Percentiles rank a stretch among this genome's conserved stretches.
These are phyloP conservation scores for Chymomyza amoena DNA, from an alignment of 2,888 invertebrate genomes.

Conservation along the genomic window DNA sequence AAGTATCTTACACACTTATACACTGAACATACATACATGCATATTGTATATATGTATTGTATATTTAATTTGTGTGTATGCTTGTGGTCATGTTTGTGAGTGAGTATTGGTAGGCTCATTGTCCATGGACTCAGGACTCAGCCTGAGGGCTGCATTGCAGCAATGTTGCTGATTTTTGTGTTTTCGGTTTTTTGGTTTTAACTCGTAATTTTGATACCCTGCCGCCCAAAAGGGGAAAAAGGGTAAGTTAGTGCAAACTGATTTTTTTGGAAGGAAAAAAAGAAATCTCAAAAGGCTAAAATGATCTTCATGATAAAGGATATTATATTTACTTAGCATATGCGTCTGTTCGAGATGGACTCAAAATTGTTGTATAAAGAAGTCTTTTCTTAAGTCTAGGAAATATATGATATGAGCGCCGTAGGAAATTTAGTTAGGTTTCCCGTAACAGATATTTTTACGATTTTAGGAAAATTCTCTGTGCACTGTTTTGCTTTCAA, in stretches of 20 bases:
- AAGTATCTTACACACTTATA: background rate
- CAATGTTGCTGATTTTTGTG: constrained; percentile 47
- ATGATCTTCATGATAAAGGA: too few species aligned
- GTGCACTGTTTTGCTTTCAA: too few species aligned
- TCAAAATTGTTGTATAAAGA: too few species aligned
- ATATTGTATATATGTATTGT: background rate
- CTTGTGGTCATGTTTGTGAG: constrained; percentile 10
- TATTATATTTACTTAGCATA: too few species aligned
- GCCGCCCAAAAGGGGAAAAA: background rate
- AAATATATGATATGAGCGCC: too few species aligned
- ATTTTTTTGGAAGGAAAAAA: too few species aligned
- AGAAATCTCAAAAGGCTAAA: too few species aligned
- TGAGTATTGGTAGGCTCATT: constrained; percentile 31
- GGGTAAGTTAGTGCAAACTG: background rate
- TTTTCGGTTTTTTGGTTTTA: background rate
- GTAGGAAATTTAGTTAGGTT: too few species aligned
- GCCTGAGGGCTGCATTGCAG: constrained; percentile 62
- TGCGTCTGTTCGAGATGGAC: too few species aligned
- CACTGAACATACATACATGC: background rate
- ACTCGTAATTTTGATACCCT: background rate
- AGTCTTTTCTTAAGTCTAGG: too few species aligned
- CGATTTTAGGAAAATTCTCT: too few species aligned
- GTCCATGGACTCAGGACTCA: constrained; percentile 15
- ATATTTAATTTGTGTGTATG: background rate
- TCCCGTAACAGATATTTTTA: too few species aligned